Percentiles rank a stretch among this genome's conserved stretches.
Conservation (phyloP, 2,113 vertebrate species). For the Gorsachius goisagi region DNA sequence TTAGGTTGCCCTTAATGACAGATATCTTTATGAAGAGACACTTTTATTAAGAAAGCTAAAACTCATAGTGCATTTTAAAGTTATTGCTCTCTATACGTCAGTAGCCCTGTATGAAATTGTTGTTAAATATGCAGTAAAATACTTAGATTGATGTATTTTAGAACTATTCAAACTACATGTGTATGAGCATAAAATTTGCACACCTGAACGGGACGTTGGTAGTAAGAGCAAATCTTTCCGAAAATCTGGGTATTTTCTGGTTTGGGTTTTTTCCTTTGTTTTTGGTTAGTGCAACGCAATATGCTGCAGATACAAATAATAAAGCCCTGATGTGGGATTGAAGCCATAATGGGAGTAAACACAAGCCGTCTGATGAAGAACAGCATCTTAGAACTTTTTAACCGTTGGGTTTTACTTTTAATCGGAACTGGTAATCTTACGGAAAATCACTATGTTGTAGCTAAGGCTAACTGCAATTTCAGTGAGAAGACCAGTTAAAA, state of each 20-base stretch:
- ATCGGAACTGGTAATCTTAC: neutral
- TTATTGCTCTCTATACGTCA: neutral
- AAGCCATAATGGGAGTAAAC: neutral
- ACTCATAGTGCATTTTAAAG: neutral
- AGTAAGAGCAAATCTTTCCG: neutral
- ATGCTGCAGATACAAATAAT: neutral
- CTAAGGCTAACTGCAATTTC: neutral
- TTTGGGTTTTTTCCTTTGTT: neutral
- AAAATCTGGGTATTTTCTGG: neutral
- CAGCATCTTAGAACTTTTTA: neutral
- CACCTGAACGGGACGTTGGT: neutral
- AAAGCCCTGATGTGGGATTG: neutral
- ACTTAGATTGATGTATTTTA: neutral
- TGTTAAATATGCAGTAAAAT: neutral
- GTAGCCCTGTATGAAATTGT: neutral
- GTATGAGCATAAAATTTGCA: fast-evolving
- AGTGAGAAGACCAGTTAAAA: neutral
- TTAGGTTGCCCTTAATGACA: neutral
- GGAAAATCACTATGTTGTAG: neutral
- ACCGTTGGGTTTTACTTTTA: neutral
- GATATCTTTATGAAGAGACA: neutral
- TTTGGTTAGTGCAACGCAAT: neutral
- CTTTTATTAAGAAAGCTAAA: neutral
- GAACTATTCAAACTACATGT: fast-evolving
- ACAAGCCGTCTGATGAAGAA: neutral